Percentiles rank a stretch among this genome's conserved stretches.
Evolutionary conservation across 1,140 invertebrate genomes (phyloP).

Genomic region (Danaus melanippus): DNA sequence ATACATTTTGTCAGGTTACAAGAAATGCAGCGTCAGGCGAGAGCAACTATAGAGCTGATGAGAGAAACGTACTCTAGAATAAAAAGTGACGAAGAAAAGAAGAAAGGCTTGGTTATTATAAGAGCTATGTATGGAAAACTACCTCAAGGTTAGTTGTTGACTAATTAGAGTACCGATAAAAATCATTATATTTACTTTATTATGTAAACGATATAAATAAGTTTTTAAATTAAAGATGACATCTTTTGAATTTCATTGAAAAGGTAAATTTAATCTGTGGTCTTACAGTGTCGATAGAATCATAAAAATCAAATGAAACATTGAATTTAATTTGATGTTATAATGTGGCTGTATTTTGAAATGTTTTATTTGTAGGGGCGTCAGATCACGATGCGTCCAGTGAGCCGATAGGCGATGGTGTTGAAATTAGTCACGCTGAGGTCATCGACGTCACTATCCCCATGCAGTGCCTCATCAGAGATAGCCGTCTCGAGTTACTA

Average conservation of each 20-base stretch:
- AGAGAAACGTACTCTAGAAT: slow-evolving; percentile 84
- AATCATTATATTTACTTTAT: too few species aligned
- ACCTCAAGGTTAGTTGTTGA: slow-evolving; percentile 40
- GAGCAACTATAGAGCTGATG: slow-evolving; percentile 91
- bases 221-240: too few species aligned
- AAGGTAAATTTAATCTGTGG: too few species aligned
- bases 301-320: too few species aligned
- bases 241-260: too few species aligned
- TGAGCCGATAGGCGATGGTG: slow-evolving; percentile 37
- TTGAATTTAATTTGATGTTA: too few species aligned
- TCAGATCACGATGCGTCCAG: slow-evolving; percentile 35
- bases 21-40: slow-evolving; percentile 87
- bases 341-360: too few species aligned
- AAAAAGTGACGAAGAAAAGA: slow-evolving; percentile 81
- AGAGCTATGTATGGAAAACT: slow-evolving; percentile 88
- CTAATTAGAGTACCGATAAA: too few species aligned
- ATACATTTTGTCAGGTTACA: slow-evolving; percentile 72
- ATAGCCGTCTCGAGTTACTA: slow-evolving; percentile 89
- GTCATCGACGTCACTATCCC: slow-evolving; percentile 94
- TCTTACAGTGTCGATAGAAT: too few species aligned
- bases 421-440: slow-evolving; percentile 57
- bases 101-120: slow-evolving; percentile 88
- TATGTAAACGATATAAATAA: too few species aligned
- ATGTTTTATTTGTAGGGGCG: slow-evolving; percentile 24
- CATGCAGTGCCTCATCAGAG: slow-evolving; percentile 93